Evolutionary conservation across 2,888 invertebrate species (phyloP).

Genomic region (Epirrhoe tristata): DNA sequence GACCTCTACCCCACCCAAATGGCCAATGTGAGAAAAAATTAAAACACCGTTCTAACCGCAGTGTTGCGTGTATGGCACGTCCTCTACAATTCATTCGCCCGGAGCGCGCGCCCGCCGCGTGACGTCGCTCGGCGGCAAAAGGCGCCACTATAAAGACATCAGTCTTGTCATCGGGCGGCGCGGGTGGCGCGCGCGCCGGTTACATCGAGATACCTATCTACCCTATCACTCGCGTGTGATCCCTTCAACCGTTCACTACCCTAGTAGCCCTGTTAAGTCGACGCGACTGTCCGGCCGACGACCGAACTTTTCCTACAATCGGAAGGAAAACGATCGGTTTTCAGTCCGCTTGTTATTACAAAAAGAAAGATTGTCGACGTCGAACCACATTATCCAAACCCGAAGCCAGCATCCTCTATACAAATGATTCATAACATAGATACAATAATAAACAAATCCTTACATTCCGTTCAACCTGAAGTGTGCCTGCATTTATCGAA

Average conservation of each 20-base stretch:
- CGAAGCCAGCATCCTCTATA: slow-evolving; percentile 38
- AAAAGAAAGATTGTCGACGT: slow-evolving; percentile 32
- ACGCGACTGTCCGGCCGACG: slow-evolving; percentile 28
- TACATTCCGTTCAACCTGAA: slow-evolving; percentile 50
- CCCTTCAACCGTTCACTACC: slow-evolving; percentile 77
- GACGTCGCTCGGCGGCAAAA: slow-evolving; percentile 33
- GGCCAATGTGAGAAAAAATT: slow-evolving; percentile 39
- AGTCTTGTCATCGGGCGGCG: slow-evolving; percentile 34
- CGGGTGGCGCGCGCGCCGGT: slow-evolving; percentile 37
- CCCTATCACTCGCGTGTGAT: slow-evolving; percentile 71
- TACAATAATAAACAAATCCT: slow-evolving; percentile 44
- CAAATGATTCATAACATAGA: slow-evolving; percentile 44
- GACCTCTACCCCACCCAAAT: slow-evolving; percentile 19
- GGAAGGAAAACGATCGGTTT: slow-evolving; percentile 32
- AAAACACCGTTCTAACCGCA: slow-evolving; percentile 31
- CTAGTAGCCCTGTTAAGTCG: slow-evolving; percentile 55
- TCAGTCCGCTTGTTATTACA: slow-evolving; percentile 30
- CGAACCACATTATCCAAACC: slow-evolving; percentile 33
- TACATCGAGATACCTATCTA: slow-evolving; percentile 54
- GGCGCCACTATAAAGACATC: slow-evolving; percentile 37
- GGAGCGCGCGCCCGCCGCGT: slow-evolving; percentile 34
- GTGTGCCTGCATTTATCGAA: slow-evolving; percentile 51
- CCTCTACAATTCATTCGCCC: slow-evolving; percentile 50
- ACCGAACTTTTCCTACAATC: slow-evolving; percentile 23
- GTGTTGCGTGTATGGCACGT: slow-evolving; percentile 63